Evolutionary conservation across 2,888 invertebrate genomes (phyloP).

Genomic region (Saturnia pavonia): DNA sequence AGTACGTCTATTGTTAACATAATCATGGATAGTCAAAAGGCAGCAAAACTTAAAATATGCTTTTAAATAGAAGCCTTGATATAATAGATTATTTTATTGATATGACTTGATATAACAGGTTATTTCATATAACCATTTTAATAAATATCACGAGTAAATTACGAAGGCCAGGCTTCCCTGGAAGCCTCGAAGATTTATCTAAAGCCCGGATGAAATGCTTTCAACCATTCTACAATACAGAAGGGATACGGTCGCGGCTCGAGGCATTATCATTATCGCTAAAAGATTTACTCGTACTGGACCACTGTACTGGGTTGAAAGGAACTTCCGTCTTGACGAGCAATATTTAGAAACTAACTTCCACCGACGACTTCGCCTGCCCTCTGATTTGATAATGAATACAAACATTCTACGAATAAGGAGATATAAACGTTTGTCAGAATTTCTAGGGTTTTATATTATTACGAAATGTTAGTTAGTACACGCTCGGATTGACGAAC

Average conservation of each 20-base stretch:
- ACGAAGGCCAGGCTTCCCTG: background rate
- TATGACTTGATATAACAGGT: background rate
- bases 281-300: slow-evolving; percentile 5
- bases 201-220: slow-evolving; percentile 13
- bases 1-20: too few species aligned
- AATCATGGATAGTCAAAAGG: background rate
- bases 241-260: background rate
- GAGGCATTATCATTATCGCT: slow-evolving; percentile 9
- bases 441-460: too few species aligned
- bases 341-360: slow-evolving; percentile 1
- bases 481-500: too few species aligned
- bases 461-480: too few species aligned
- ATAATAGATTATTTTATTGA: background rate
- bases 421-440: background rate
- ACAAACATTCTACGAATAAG: background rate
- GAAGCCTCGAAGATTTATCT: slow-evolving; percentile 10
- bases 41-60: background rate
- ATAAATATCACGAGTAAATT: slow-evolving; percentile 6
- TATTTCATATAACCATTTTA: slow-evolving; percentile 5
- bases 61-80: background rate
- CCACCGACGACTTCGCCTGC: background rate
- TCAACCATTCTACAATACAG: slow-evolving; percentile 1
- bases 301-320: background rate
- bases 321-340: background rate
- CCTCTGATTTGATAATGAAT: background rate